Base-by-base conservation (phyloP, 53 echinoderm and acorn worm genomes). In the Stichopus horrens region DNA sequence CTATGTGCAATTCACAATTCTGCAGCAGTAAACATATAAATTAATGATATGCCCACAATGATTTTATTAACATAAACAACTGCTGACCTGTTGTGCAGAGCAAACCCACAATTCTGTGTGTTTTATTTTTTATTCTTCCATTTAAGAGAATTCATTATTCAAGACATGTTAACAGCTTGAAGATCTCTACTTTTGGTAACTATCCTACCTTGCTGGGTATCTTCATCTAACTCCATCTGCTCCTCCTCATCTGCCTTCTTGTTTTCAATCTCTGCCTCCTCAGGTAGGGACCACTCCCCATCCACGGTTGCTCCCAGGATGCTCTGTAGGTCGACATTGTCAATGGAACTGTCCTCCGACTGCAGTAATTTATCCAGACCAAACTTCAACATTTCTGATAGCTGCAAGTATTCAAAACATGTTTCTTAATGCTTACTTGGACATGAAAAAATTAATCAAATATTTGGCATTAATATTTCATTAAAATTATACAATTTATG, bases 341-440 rank as follows among this genome's bases (percentile, higher is more conserved):
- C 88, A 51, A 94, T 75, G 52, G 91, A 79, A 76, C 94, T 94
- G 57, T 97, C 95, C 13, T 91, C 95, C 7, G 94, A 93, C 71
- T 94, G 91, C 13, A 97, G 91, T 4, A 97, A 90, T 87, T 97
- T 95, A 51, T 97, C 97, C 57, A 97, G 90, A 13, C 97, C 97
- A 97, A 97, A 97, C 83, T 97, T 97, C 59, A 97, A 54, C 95
- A 97, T 97, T 76, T 97, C 97, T 5, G 97, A 93, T 5, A 97
- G 93, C 97, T 97, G 83, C 56, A 84, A 87, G 37, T 52, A 55
- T 20, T 7, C 21, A 18, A 83, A 56, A 14, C 68, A 67, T 67
- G 11, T 67, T 67, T 67, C 11, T 67, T 67, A 67, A 11, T 67
- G 68, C 4, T 67, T 67, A 14, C n/a, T n/a, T n/a, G n/a, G 1